Evolutionary conservation across 2,113 vertebrate genomes (phyloP).

Genomic region (Furnarius figulus): DNA sequence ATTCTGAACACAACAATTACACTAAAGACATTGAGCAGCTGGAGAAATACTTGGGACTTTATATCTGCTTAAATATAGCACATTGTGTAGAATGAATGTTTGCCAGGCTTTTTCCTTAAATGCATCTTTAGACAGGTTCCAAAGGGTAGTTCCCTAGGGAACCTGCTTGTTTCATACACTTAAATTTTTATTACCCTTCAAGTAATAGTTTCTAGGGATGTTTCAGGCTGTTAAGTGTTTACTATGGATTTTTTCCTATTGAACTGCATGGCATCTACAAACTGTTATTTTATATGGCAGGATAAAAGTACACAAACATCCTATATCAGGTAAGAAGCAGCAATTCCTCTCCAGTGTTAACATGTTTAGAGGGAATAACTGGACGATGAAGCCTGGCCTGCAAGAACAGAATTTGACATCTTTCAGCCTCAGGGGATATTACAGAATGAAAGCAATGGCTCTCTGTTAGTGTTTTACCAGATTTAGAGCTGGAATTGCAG

Average conservation of each 20-base stretch:
- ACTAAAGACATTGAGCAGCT: not conserved
- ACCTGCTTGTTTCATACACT: not conserved
- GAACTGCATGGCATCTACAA: not conserved
- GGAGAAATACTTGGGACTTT: not conserved
- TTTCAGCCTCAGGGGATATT: not conserved
- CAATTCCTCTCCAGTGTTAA: not conserved
- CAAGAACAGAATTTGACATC: not conserved
- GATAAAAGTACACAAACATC: not conserved
- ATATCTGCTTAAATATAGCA: not conserved
- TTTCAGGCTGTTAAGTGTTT: not conserved
- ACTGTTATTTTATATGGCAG: not conserved
- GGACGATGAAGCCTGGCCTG: not conserved
- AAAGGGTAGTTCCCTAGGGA: not conserved
- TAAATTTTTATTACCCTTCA: not conserved
- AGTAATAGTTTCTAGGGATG: not conserved
- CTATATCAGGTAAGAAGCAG: not conserved
- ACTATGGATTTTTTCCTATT: conserved; percentile 7
- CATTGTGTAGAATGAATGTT: not conserved
- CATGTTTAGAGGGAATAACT: not conserved
- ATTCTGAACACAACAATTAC: not conserved
- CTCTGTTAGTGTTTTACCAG: not conserved
- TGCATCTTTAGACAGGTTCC: not conserved
- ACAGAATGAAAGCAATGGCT: not conserved
- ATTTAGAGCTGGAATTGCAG: not conserved
- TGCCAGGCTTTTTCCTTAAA: not conserved